Percentiles rank a stretch among this genome's conserved stretches.
Evolutionary conservation across 2,888 invertebrate genomes (phyloP).

Genomic region (Rhamnusium bicolor): DNA sequence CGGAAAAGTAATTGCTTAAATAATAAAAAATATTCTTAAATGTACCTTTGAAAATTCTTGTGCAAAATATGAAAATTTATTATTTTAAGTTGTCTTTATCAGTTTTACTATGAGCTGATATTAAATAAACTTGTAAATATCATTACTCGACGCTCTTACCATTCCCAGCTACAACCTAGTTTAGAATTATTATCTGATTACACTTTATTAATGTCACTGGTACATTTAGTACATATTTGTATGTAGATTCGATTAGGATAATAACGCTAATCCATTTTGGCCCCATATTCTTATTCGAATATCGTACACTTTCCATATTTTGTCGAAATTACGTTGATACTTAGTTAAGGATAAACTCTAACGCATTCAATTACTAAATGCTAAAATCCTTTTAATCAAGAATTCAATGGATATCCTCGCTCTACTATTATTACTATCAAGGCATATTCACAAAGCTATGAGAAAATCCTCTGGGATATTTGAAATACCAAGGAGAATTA

Average conservation of each 20-base stretch:
- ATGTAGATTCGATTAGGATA: constrained; percentile 17
- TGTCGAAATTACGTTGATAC: constrained; percentile 34
- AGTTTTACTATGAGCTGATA: too few relatives aligned
- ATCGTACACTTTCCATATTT: constrained; percentile 25
- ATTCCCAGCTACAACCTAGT: background rate
- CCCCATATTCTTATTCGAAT: constrained; percentile 6
- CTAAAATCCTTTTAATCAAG: constrained; percentile 62
- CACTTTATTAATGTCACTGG: background rate
- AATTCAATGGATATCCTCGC: constrained; percentile 55
- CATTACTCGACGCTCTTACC: background rate
- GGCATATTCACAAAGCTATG: constrained; percentile 19
- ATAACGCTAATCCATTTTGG: constrained; percentile 11
- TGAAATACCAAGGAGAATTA: background rate
- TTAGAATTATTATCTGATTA: background rate
- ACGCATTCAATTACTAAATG: constrained; percentile 61
- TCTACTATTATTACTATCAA: constrained; percentile 34
- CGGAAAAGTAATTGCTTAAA: too few relatives aligned
- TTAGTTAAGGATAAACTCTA: constrained; percentile 55
- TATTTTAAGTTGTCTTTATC: too few relatives aligned
- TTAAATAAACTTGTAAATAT: background rate
- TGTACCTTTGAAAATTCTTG: too few relatives aligned
- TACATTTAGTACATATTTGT: constrained; percentile 21
- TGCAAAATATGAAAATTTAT: too few relatives aligned
- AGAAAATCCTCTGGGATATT: constrained; percentile 20
- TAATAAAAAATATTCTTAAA: too few relatives aligned